Base-by-base conservation (phyloP, 2,888 invertebrate genomes). In the Dione vanillae region DNA sequence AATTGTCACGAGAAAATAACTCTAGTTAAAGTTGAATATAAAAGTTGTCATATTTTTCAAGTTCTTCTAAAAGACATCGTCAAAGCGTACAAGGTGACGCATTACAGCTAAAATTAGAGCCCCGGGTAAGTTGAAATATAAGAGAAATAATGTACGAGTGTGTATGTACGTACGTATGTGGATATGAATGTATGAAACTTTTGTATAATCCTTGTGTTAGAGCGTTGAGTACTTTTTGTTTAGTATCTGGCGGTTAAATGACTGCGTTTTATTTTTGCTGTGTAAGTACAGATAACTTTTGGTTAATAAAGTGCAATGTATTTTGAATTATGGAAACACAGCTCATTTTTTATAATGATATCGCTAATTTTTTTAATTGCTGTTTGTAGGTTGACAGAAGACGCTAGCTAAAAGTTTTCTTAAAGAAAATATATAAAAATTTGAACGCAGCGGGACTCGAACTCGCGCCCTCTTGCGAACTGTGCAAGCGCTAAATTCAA, bases 41-140 rank as follows among this genome's bases (percentile, higher is more conserved):
- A 9, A n/a, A 27, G 7, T 35, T 54, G 41, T 43, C 3, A 27
- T 61, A 43, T 61, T 27, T 61, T 45, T n/a, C 43, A 61, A 7
- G 5, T 10, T 20, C 6, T 59, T 41, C 59, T 27, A 61, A 61
- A n/a, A 45, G 43, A 43, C 6, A 61, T 14, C 27, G 45, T 27
- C 61, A 49, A 64, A 64, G 37, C 64, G 67, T 71, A 71, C 67
- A 65, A 68, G 62, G 69, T 76, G 77, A 78, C 77, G 74, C 77
- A 77, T 76, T 67, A 54, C 68, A 51, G 73, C 75, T 78, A 78
- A 77, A 77, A 76, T 78, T 78, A 78, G 76, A 71, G 65, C 41
- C 52, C n/a, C 40, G 14, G 16, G 35, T 49, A 51, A 56, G 49
- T 64, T 49, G 54, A 16, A 54, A 37, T 37, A 20, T 54, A 62